A percentile compares a stretch with the other conserved stretches of the same genome.
Conservation (phyloP, 2,113 vertebrate species). For the Corythornis cristatus region DNA sequence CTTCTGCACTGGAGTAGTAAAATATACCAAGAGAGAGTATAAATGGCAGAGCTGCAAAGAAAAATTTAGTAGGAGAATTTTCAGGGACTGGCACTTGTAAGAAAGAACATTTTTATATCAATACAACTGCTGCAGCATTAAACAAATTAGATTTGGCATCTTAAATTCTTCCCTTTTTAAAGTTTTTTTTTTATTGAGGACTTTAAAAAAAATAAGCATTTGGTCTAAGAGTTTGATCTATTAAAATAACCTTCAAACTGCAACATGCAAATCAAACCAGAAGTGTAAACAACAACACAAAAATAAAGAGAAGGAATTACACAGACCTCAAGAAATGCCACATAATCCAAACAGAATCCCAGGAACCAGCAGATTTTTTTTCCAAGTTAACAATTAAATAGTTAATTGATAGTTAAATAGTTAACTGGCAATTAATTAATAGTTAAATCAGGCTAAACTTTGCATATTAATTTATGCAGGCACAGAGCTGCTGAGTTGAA, state of each 20-base stretch:
- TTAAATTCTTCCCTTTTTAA: not conserved
- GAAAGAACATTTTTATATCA: not conserved
- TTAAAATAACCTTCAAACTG: not conserved
- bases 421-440: not conserved
- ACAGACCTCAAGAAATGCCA: not conserved
- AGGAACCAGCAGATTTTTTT: not conserved
- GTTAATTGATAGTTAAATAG: too few relatives aligned
- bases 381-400: not conserved
- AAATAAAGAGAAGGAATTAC: not conserved
- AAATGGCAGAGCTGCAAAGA: not conserved
- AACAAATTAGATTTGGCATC: not conserved
- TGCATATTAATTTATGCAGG: not conserved
- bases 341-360: not conserved
- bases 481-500: not conserved
- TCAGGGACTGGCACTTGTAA: not conserved
- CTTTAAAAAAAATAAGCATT: not conserved
- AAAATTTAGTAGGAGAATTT: not conserved
- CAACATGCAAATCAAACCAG: not conserved
- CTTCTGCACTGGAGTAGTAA: conserved; percentile 59
- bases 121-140: not conserved
- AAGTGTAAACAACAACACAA: not conserved
- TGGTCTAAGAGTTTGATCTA: not conserved
- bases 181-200: not conserved
- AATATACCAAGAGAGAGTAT: not conserved
- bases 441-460: not conserved